These are phyloP conservation scores for Pseudococcus longispinus DNA, from an alignment of 2,888 invertebrate genomes.

Conservation along the genomic window DNA sequence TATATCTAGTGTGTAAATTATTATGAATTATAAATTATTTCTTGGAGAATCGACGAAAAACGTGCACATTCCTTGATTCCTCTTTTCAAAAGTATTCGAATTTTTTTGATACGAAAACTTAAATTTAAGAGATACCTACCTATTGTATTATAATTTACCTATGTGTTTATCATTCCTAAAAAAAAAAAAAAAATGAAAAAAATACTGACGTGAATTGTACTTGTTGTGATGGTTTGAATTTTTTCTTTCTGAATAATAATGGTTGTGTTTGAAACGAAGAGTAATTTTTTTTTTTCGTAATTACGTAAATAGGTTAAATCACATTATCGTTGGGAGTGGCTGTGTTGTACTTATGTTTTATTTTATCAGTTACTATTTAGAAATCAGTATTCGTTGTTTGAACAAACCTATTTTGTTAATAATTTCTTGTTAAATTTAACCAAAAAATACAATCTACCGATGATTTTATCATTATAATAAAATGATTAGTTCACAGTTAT, in stretches of 20 bases:
- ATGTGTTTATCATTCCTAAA: slow-evolving; percentile 35
- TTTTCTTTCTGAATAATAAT: not conserved
- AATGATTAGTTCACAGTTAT: slow-evolving; percentile 20
- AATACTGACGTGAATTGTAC: not conserved
- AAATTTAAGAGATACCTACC: not conserved
- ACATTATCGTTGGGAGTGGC: slow-evolving; percentile 52
- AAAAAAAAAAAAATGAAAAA: not conserved
- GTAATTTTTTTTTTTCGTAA: not conserved
- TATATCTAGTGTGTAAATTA: not conserved
- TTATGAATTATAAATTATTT: not conserved
- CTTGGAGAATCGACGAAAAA: slow-evolving; percentile 14
- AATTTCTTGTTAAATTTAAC: slow-evolving; percentile 46
- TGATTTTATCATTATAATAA: slow-evolving; percentile 36
- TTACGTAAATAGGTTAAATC: slow-evolving; percentile 33
- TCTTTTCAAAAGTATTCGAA: slow-evolving; percentile 27
- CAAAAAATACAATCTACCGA: slow-evolving; percentile 42
- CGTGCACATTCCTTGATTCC: slow-evolving; percentile 46
- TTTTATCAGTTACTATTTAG: slow-evolving; percentile 36
- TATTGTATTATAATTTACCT: not conserved
- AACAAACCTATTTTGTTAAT: slow-evolving; percentile 49
- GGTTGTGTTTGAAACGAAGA: slow-evolving; percentile 22
- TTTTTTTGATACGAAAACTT: slow-evolving; percentile 35
- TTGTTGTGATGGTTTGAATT: not conserved
- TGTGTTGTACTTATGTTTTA: slow-evolving; percentile 50
- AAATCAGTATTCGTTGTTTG: slow-evolving; percentile 52